These are phyloP conservation scores for Parnassius orleans DNA, from an alignment of 2,888 invertebrate species.

Conservation along the genomic window DNA sequence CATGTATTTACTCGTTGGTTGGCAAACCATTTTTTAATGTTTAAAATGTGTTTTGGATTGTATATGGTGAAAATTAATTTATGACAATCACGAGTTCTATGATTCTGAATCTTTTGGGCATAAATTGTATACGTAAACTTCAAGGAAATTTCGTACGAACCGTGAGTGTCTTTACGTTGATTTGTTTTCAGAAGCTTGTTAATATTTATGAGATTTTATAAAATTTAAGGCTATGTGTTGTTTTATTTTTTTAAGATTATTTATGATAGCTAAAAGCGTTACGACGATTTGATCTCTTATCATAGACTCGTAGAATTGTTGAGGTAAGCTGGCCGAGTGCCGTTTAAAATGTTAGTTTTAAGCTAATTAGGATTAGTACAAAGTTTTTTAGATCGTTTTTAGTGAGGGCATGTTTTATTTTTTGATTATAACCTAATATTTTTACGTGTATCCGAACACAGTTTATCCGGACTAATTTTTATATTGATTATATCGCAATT, in stretches of 20 bases:
- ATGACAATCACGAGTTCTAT: conserved; percentile 12
- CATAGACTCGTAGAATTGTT: conserved; percentile 62
- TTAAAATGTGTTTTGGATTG: conserved; percentile 1
- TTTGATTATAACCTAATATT: conserved; percentile 59
- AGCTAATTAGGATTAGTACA: conserved; percentile 39
- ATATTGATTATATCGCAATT: conserved; percentile 38
- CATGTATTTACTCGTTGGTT: no score
- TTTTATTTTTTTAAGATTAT: conserved; percentile 52
- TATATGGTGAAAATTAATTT: conserved; percentile 4
- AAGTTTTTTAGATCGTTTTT: conserved; percentile 47
- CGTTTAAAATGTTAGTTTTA: conserved; percentile 39
- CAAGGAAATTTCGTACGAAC: conserved; percentile 2
- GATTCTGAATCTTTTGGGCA: not conserved
- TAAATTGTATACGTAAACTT: not conserved
- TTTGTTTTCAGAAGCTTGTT: conserved; percentile 35
- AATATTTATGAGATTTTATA: conserved; percentile 56
- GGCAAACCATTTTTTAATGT: not conserved
- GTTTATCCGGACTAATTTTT: conserved; percentile 44
- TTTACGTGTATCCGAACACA: conserved; percentile 45
- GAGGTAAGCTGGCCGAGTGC: conserved; percentile 67
- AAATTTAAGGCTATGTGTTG: conserved; percentile 47
- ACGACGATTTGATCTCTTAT: conserved; percentile 68
- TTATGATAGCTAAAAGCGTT: conserved; percentile 70
- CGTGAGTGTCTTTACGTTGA: conserved; percentile 25
- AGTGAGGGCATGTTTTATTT: conserved; percentile 72